Base-by-base conservation (phyloP, 2,113 vertebrate species). In the Crotophaga sulcirostris region DNA sequence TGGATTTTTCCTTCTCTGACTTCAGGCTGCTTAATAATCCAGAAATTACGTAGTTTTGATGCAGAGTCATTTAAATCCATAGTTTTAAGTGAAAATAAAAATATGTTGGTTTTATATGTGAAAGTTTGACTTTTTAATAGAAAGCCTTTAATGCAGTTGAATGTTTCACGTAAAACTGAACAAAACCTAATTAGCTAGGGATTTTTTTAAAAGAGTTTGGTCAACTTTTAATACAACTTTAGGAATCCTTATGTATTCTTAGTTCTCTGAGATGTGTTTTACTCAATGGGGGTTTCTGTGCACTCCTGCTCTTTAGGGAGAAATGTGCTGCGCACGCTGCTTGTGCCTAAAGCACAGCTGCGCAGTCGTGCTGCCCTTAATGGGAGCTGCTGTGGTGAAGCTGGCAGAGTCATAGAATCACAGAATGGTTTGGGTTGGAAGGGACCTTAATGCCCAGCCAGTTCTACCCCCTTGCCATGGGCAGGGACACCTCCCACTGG, bases 291-390 rank as follows among this genome's bases (percentile, higher is more conserved):
- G 44, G 5, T n/a, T 45, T 34, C 38, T 63, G 12, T 26, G 2
- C 24, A 4, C 42, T 16, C 26, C 26, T 4, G 29, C 60, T 59
- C 2, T n/a, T 64, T 10, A 12, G 24, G 10, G 70, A 29, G 74
- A 31, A 24, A 31, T 2, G 5, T 59, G 3, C 55, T n/a, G 31
- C 12, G 78, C 31, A 3, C 60, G 51, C 3, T 40, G 56, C 8
- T 2, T 51, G 0, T 18, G 11, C 23, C 23, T 34, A 6, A 23
- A 8, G 68, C 62, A 59, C 31, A 8, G 38, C 20, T 34, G 87
- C 23, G 8, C 51, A 25, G 15, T 49, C 0, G 1, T 7, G 11
- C 42, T 51, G 64, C 4, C 9, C 4, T 9, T 8, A 7, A 13
- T 16, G 51, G 60, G 15, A 42, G 36, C 51, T 77, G 58, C 63